phyloP scores from a whole-genome alignment of 2,888 invertebrate genomes.

The Mamestra brassicae region DNA sequence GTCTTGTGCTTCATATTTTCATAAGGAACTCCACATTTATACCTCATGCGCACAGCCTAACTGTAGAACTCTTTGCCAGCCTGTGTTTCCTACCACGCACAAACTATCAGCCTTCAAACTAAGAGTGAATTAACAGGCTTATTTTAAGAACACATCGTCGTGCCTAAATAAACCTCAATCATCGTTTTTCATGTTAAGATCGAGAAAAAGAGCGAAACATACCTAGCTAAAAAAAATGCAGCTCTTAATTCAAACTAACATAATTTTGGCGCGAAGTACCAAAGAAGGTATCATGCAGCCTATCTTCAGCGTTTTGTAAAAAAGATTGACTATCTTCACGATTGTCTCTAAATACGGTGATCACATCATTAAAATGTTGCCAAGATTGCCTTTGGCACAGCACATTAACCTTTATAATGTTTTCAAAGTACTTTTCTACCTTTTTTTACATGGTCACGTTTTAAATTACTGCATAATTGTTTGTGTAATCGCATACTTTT shows the following conservation, averaged over 20 bases:
- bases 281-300: not conserved
- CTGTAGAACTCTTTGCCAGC: not conserved
- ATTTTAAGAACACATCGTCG: not conserved
- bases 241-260: not conserved
- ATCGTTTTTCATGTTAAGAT: not conserved
- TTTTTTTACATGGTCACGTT: conserved; percentile 31
- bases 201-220: not conserved
- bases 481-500: conserved; percentile 30
- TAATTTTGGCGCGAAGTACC: not conserved
- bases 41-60: not conserved
- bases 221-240: not conserved
- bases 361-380: conserved; percentile 15
- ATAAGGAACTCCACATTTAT: not conserved
- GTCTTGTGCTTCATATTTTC: not conserved
- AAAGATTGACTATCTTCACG: conserved; percentile 1
- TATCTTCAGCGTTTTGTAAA: not conserved
- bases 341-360: conserved; percentile 2
- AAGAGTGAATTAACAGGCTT: not conserved
- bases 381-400: conserved; percentile 10
- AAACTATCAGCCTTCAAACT: not conserved
- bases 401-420: conserved; percentile 22
- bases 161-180: not conserved
- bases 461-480: not conserved
- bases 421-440: conserved; percentile 5
- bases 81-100: not conserved